Base-by-base conservation (phyloP, 1,140 invertebrate genomes). In the Heliconius hermathena region DNA sequence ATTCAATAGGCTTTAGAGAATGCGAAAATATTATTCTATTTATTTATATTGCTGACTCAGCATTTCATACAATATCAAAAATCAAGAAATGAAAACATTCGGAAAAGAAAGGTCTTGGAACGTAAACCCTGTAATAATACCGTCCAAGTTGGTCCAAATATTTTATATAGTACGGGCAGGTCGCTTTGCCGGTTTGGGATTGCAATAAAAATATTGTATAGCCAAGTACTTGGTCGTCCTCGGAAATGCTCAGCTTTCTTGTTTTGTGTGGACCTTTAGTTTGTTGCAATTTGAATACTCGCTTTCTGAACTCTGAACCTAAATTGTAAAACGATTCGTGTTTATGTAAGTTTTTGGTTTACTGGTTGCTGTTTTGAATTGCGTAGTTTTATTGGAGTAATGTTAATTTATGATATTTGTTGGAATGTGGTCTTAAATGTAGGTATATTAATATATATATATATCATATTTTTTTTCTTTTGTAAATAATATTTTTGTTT, bases 161-260 rank as follows among this genome's bases (percentile, higher is more conserved):
- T 66, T 66, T 66, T 66, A 29, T 66, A 66, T 66, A 66, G 60
- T n/a, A 66, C 83, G 86, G 88, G 88, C 89, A 84, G 89, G 88
- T 90, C 87, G 86, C 83, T 89, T 87, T 86, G 86, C 89, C 86
- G 84, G 84, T 85, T 83, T 84, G 87, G 87, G 83, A 82, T 84
- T 85, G 88, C 85, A 90, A 93, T 91, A 93, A 93, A 93, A 93
- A 93, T 93, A 93, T 93, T 91, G 90, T 91, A 89, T 90, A 89
- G 85, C 86, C 90, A 91, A 91, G 87, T 89, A 88, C 87, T 88
- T 84, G 87, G 88, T 83, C 84, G 86, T 86, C 81, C 77, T 81
- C 71, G 36, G 71, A 38, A 66, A 26, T 66, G 60, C 26, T 66
- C 22, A 66, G 60, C 26, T 29, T 26, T 29, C 57, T 60, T 22